Evolutionary conservation across 2,888 invertebrate species (phyloP).

Genomic region (Hermaeophaga mercurialis): DNA sequence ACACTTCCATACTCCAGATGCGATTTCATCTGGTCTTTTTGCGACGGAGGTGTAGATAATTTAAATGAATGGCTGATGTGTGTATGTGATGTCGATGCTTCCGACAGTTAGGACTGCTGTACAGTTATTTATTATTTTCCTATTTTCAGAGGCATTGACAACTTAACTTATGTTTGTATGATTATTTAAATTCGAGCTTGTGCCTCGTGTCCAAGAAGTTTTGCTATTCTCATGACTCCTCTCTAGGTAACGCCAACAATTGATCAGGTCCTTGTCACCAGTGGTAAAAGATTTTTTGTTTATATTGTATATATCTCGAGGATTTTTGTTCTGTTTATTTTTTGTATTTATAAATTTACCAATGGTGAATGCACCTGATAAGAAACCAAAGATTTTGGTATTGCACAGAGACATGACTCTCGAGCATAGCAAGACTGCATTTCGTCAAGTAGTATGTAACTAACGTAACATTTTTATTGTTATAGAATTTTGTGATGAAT

Average conservation of each 20-base stretch:
- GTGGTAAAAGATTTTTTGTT: constrained; percentile 44
- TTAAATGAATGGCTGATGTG: constrained; percentile 41
- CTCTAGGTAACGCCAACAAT: constrained; percentile 44
- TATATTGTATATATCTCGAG: constrained; percentile 50
- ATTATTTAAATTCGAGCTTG: constrained; percentile 40
- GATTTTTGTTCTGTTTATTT: constrained; percentile 36
- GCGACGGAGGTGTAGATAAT: constrained; percentile 74
- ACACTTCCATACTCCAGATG: constrained; percentile 71
- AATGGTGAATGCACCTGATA: constrained; percentile 40
- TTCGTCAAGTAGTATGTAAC: constrained; percentile 49
- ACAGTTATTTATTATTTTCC: constrained; percentile 54
- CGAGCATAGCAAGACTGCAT: constrained; percentile 42
- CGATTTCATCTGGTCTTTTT: constrained; percentile 62
- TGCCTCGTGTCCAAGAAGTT: constrained; percentile 45
- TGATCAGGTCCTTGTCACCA: constrained; percentile 33
- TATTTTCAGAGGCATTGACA: constrained; percentile 41
- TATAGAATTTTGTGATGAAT: constrained; percentile 52
- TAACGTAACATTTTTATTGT: constrained; percentile 46
- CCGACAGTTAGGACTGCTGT: constrained; percentile 45
- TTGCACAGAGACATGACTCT: constrained; percentile 45
- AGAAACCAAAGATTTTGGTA: constrained; percentile 57
- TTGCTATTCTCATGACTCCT: constrained; percentile 43
- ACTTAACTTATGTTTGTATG: constrained; percentile 49
- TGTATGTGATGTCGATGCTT: constrained; percentile 32
- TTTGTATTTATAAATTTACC: constrained; percentile 42